Conservation (phyloP, 2,888 invertebrate genomes). For the Cataglyphis livida region DNA sequence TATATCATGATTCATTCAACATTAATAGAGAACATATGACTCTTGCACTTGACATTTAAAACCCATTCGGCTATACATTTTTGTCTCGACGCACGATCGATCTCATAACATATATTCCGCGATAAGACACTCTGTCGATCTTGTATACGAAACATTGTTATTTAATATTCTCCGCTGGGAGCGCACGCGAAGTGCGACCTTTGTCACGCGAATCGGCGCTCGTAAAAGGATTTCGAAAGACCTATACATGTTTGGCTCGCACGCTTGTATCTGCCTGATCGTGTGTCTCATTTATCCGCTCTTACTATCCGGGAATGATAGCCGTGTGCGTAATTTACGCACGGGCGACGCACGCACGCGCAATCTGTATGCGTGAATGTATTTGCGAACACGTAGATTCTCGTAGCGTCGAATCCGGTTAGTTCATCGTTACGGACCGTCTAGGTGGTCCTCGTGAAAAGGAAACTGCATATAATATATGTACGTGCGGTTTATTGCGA, state of each 20-base stretch:
- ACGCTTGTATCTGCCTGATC: conserved; percentile 10
- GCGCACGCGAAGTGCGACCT: conserved; percentile 49
- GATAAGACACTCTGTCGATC: conserved; percentile 36
- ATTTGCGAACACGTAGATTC: conserved; percentile 49
- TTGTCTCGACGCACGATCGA: background rate
- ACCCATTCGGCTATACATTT: background rate
- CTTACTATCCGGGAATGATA: conserved; percentile 43
- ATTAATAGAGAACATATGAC: background rate
- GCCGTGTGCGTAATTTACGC: conserved; percentile 17
- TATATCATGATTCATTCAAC: background rate
- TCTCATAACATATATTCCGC: conserved; percentile 5
- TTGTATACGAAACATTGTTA: conserved; percentile 26
- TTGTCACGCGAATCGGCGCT: conserved; percentile 58
- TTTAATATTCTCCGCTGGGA: conserved; percentile 42
- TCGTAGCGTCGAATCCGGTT: conserved; percentile 64
- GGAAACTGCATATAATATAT: conserved; percentile 76
- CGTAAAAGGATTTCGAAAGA: conserved; percentile 59
- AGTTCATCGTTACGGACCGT: conserved; percentile 65
- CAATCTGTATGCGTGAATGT: background rate
- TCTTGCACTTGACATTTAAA: background rate
- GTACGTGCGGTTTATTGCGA: conserved; percentile 76
- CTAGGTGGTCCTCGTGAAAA: conserved; percentile 79
- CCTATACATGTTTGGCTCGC: background rate
- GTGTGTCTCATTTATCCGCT: conserved; percentile 51
- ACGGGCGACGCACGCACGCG: background rate